Evolutionary conservation across 2,797 vertebrate genomes (phyloP).

Genomic region (Tolypeutes matacus): DNA sequence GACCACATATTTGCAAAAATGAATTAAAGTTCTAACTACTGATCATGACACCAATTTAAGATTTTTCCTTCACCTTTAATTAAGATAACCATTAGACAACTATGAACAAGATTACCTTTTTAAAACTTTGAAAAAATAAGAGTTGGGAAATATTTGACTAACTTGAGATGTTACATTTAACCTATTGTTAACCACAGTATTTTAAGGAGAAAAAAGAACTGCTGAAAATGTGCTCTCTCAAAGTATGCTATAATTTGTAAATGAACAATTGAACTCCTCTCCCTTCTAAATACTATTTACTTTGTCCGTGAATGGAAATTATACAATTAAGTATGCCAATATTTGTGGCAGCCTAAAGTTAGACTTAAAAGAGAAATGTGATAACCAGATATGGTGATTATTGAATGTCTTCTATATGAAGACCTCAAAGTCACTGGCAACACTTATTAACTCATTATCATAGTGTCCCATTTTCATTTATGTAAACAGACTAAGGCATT

Average conservation of each 20-base stretch:
- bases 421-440: constrained; percentile 26
- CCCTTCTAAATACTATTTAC: background rate
- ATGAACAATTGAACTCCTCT: background rate
- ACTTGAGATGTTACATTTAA: constrained; percentile 33
- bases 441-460: background rate
- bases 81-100: constrained; percentile 57
- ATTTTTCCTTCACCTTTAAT: constrained; percentile 57
- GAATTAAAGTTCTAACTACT: constrained; percentile 62
- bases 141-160: constrained; percentile 35
- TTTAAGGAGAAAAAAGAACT: background rate
- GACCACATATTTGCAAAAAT: background rate
- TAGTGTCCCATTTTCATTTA: background rate
- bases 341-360: background rate
- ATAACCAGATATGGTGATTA: constrained; percentile 36
- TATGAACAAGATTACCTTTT: background rate
- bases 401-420: background rate
- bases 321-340: background rate
- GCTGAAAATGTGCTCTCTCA: background rate
- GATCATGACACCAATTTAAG: constrained; percentile 61
- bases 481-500: background rate
- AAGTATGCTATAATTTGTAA: background rate
- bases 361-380: constrained; percentile 57
- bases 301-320: background rate
- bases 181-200: background rate
- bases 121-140: constrained; percentile 27